These are phyloP conservation scores for Sorex fumeus DNA, from an alignment of 2,113 vertebrate genomes.

Conservation along the genomic window DNA sequence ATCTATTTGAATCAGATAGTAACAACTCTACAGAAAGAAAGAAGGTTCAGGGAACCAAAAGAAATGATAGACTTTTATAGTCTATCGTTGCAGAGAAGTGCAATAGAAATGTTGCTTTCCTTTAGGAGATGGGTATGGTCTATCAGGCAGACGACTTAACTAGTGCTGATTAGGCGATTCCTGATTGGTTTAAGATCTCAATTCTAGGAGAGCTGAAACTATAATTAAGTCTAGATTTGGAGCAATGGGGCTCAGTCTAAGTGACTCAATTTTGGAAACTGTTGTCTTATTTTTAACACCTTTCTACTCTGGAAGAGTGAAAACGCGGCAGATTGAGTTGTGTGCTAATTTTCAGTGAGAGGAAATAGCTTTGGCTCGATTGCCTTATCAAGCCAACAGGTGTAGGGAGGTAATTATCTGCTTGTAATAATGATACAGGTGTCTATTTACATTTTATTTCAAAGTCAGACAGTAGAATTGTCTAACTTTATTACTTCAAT, in stretches of 20 bases:
- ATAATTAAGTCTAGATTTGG: not conserved
- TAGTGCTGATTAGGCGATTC: not conserved
- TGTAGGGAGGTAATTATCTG: conserved; percentile 33
- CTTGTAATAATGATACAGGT: conserved; percentile 48
- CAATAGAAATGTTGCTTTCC: not conserved
- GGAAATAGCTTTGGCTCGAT: conserved; percentile 45
- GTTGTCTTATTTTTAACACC: not conserved
- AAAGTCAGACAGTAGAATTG: conserved; percentile 43
- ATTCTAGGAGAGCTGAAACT: not conserved
- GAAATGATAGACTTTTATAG: not conserved
- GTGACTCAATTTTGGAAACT: not conserved
- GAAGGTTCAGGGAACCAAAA: too few relatives aligned
- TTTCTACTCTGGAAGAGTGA: conserved; percentile 7
- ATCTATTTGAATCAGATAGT: not conserved
- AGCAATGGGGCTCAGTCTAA: not conserved
- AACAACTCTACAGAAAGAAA: not conserved
- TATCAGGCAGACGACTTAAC: not conserved
- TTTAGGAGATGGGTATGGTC: not conserved
- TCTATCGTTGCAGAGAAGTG: not conserved
- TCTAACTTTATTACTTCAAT: conserved; percentile 48
- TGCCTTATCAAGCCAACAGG: conserved; percentile 20
- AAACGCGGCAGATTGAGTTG: conserved; percentile 12
- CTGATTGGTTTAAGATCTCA: not conserved
- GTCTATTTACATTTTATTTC: conserved; percentile 46
- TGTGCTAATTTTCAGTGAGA: conserved; percentile 53